These are phyloP conservation scores for Stenopsyche tienmushanensis DNA, from an alignment of 1,140 invertebrate species.

Conservation along the genomic window DNA sequence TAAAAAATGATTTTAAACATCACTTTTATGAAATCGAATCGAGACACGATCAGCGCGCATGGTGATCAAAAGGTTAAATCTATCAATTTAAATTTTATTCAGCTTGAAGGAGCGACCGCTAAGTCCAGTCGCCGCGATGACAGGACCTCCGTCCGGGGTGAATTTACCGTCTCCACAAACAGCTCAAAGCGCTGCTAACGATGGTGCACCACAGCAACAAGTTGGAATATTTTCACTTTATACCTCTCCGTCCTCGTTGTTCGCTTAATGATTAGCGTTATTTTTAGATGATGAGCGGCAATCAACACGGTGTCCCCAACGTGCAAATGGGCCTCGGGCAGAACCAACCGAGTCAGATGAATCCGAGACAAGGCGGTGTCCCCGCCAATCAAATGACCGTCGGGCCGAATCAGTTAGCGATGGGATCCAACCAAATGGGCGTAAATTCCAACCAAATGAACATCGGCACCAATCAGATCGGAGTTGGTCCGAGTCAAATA, in stretches of 20 bases:
- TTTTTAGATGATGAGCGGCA: conserved; percentile 26
- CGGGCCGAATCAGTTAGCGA: conserved; percentile 19
- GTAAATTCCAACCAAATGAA: conserved; percentile 26
- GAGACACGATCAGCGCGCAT: too few species aligned
- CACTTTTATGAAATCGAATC: too few species aligned
- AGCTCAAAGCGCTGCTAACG: conserved; percentile 24
- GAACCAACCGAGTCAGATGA: conserved; percentile 12
- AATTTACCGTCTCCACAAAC: conserved; percentile 37
- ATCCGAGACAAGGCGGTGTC: conserved; percentile 22
- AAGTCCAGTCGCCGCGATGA: conserved; percentile 61
- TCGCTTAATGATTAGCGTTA: conserved; percentile 1
- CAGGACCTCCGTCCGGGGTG: conserved; percentile 30
- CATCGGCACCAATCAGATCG: conserved; percentile 18
- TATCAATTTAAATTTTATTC: too few species aligned
- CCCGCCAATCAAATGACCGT: conserved; percentile 24
- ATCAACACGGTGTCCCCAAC: neutral
- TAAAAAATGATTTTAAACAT: too few species aligned
- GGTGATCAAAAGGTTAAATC: too few species aligned
- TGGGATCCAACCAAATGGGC: conserved; percentile 30
- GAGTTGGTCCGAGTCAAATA: conserved; percentile 20
- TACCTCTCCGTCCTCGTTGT: neutral
- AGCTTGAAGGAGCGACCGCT: conserved; percentile 80
- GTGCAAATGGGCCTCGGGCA: conserved; percentile 12
- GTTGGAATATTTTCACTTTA: neutral
- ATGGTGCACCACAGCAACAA: conserved; percentile 35